These are phyloP conservation scores for Lepidochrysops patricia DNA, from an alignment of 2,888 invertebrate genomes.

Conservation along the genomic window DNA sequence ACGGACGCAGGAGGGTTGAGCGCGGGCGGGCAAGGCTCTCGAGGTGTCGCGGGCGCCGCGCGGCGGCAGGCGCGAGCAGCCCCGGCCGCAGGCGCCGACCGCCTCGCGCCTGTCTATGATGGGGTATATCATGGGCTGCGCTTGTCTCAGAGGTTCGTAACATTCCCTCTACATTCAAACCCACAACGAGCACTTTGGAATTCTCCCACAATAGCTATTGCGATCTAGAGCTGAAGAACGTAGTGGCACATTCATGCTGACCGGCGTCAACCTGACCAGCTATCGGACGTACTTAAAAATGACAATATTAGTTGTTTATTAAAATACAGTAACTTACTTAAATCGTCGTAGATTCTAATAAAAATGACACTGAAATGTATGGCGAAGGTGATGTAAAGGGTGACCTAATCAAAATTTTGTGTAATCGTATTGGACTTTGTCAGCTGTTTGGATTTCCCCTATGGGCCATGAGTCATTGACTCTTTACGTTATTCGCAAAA, in stretches of 20 bases:
- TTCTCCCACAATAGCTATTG: neutral
- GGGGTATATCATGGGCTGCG: conserved; percentile 96
- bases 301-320: no score
- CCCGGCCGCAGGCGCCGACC: conserved; percentile 44
- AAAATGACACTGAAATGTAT: neutral
- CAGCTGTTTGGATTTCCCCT: neutral
- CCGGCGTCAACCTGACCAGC: no score
- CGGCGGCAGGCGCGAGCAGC: conserved; percentile 65
- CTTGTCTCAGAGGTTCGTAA: conserved; percentile 88
- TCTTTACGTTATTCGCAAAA: neutral
- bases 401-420: neutral
- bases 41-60: conserved; percentile 44
- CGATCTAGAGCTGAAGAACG: neutral
- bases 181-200: neutral
- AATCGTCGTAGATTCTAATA: neutral
- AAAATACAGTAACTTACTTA: no score
- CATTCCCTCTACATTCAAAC: conserved; percentile 4
- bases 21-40: conserved; percentile 39
- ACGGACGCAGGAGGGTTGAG: conserved; percentile 43
- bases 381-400: neutral
- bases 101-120: conserved; percentile 79
- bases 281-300: no score
- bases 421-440: neutral
- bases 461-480: no score
- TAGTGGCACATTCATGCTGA: neutral